phyloP scores from a whole-genome alignment of 2,113 vertebrate species.

The Physeter macrocephalus region DNA sequence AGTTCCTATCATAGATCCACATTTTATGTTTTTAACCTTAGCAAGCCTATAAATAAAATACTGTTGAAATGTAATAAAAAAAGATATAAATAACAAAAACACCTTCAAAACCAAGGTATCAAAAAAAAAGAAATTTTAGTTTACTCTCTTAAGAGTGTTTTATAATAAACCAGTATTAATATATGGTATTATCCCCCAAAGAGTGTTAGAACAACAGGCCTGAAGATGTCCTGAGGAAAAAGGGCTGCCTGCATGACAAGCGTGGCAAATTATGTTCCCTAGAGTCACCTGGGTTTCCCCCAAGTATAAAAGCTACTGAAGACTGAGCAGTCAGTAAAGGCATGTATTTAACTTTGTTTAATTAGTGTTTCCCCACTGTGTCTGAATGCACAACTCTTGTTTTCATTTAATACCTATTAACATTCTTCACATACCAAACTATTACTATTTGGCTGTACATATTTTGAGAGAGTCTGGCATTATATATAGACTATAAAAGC shows the following conservation, averaged over 20 bases:
- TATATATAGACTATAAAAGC: background rate
- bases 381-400: background rate
- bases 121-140: background rate
- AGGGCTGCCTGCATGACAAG: accelerated
- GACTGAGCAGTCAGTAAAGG: background rate
- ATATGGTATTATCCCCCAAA: background rate
- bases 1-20: background rate
- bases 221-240: background rate
- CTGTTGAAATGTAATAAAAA: background rate
- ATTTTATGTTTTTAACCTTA: background rate
- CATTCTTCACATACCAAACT: background rate
- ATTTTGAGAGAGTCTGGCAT: background rate
- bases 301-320: background rate
- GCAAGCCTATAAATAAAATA: constrained; percentile 1
- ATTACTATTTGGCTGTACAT: background rate
- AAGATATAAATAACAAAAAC: background rate
- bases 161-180: background rate
- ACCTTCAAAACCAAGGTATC: background rate
- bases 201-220: background rate
- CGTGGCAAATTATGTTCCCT: background rate
- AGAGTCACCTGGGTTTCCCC: background rate
- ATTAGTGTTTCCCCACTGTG: background rate
- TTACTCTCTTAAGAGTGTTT: background rate
- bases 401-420: background rate
- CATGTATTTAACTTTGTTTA: background rate